Evolutionary conservation across 92 coral and sea anemone genomes (phyloP), one percentile per base, ranked within the genome.

Genomic region (Nematostella vectensis): DNA sequence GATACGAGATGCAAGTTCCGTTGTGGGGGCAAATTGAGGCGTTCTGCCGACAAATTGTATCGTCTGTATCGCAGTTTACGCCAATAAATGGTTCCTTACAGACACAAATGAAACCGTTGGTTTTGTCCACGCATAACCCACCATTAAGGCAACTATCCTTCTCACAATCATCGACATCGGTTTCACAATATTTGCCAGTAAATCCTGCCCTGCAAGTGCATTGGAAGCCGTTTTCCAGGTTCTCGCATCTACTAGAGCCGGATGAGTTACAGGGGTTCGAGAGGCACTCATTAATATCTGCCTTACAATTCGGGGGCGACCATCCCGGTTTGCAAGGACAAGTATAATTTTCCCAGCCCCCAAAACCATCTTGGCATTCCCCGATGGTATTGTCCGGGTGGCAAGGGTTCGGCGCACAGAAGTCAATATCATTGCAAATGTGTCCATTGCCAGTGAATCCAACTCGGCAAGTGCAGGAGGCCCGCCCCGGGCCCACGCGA

Each of bases 51-150:
- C 87, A 80, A 19, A 80, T 30, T 29, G 82, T 67, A 38, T 67
- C 82, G 31, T 80, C 83, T n/a, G 87, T 80, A 53, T 80, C 87
- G 16, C 87, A 80, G 52, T 75, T 80, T 10, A 80, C 73, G 10
- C 87, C 87, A 31, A 75, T 68, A 55, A 37, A 80, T 13, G 87
- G 87, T 16, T 53, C 76, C 63, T 80, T 62, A 62, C 83, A 80
- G 11, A 80, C 37, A 39, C 87, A 80, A 24, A 75, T 62, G 19
- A 55, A 80, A 12, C 83, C 87, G 22, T 80, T 69, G 12, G 68
- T 68, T 26, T 68, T 75, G 43, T 80, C 82, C n/a, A 80, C 61
- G 68, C 87, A 80, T 58, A 77, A 43, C 38, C 87, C 87, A 3
- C 82, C 82, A 62, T 80, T 57, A 52, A 74, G 74, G 62, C 87